phyloP scores from a whole-genome alignment of 2,113 vertebrate genomes.

The Tetrao urogallus region DNA sequence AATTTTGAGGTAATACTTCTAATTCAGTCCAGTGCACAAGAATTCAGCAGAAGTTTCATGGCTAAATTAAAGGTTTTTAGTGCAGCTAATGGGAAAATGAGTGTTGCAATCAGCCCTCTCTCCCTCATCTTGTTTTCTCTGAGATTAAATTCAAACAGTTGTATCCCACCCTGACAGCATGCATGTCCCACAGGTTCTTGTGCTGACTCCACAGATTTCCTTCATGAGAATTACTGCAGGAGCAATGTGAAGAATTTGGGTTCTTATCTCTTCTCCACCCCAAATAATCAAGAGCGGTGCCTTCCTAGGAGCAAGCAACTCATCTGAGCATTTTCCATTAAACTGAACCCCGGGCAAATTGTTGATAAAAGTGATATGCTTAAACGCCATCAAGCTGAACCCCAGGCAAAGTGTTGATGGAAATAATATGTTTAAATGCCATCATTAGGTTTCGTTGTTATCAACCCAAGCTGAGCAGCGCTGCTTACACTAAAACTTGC shows the following conservation, averaged over 20 bases:
- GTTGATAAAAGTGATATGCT: neutral
- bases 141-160: slow-evolving; percentile 19
- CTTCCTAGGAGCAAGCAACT: neutral
- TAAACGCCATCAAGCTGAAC: neutral
- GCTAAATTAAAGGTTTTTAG: slow-evolving; percentile 8
- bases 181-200: neutral
- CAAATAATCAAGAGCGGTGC: neutral
- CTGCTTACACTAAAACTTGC: neutral
- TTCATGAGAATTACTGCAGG: neutral
- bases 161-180: neutral
- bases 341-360: neutral
- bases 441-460: neutral
- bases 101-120: neutral
- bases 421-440: neutral
- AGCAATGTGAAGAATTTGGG: slow-evolving; percentile 14
- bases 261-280: neutral
- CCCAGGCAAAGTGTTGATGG: neutral
- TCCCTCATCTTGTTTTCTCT: neutral
- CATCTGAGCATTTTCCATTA: neutral
- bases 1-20: slow-evolving; percentile 20
- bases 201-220: neutral
- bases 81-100: slow-evolving; percentile 22
- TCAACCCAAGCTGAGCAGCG: neutral
- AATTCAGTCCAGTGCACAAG: neutral
- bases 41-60: slow-evolving; percentile 19